Conservation (phyloP, 2,797 vertebrate species). For the Poecilia wingei region DNA sequence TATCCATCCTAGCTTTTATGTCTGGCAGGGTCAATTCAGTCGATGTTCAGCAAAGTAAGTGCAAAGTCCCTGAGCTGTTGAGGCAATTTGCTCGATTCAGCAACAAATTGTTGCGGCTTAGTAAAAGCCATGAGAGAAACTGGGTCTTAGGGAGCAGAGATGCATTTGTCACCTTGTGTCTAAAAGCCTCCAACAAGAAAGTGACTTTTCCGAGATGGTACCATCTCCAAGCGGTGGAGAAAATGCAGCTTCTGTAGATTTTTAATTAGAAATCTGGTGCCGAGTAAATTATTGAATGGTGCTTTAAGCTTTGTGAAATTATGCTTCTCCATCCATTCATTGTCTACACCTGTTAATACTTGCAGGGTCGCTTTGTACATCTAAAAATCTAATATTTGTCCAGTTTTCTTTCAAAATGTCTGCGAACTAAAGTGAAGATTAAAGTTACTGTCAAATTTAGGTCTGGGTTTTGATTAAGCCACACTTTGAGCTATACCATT, state of each 20-base stretch:
- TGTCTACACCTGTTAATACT: neutral
- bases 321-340: neutral
- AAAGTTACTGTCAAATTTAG: neutral
- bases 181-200: conserved; percentile 9
- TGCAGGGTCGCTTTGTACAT: neutral
- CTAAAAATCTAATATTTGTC: neutral
- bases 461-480: neutral
- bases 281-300: neutral
- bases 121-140: neutral
- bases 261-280: neutral
- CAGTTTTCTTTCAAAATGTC: neutral
- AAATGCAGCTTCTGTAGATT: neutral
- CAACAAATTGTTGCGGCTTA: conserved; percentile 3
- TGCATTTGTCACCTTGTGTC: conserved; percentile 9
- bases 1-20: neutral
- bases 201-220: neutral
- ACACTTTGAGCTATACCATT: neutral
- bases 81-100: conserved; percentile 2
- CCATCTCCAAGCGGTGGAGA: conserved; percentile 2
- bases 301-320: neutral
- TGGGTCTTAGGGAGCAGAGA: neutral
- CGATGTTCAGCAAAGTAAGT: conserved; percentile 2
- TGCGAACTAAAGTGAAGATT: neutral
- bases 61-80: conserved; percentile 6
- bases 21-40: neutral